Evolutionary conservation across 2,113 vertebrate species (phyloP), one percentile per base, ranked within the genome.

Genomic region (Sapayoa aenigma): DNA sequence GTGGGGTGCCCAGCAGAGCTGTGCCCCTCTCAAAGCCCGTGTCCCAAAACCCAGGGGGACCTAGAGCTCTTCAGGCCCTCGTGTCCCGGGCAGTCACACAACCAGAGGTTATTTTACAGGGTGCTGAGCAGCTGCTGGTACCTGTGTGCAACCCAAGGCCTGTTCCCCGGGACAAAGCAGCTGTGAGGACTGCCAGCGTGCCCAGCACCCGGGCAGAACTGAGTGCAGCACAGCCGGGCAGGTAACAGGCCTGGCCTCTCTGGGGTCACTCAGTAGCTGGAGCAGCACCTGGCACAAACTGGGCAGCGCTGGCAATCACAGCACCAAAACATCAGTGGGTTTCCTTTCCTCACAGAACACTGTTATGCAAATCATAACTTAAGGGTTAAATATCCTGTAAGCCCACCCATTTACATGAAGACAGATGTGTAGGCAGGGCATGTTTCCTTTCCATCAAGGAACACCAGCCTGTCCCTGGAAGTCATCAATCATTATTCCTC

Each of bases 1-100:
- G 8, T 0, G 0, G 24, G 10, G 9, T 7, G 59, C 5, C 37
- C 24, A 39, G 44, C 6, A 11, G 12, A 41, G 18, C 3, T 9
- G 17, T 1, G 6, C 5, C 39, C 19, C 27, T 76, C 52, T 17
- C 62, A 18, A 42, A 78, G 47, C 35, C 79, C 27, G 7, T 5
- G 22, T 6, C 39, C 50, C 8, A 23, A 71, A 63, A 74, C 6
- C n/a, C 46, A 50, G 25, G 9, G 22, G 42, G 3, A 67, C 28
- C 23, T 47, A 21, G 53, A 89, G 31, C 59, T 84, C 68, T 74
- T 8, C 13, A 44, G 39, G 60, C 9, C 77, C 50, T 47, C 11
- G 1, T 4, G 24, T 6, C 73, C 39, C 14, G 11, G 11, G 11
- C 11, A 42, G 11, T 14, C 41, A 11, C 41, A 42, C 41, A 14